Evolutionary conservation across 2,113 vertebrate species (phyloP), one percentile per base, ranked within the genome.

Genomic region (Sinosuthora webbiana): DNA sequence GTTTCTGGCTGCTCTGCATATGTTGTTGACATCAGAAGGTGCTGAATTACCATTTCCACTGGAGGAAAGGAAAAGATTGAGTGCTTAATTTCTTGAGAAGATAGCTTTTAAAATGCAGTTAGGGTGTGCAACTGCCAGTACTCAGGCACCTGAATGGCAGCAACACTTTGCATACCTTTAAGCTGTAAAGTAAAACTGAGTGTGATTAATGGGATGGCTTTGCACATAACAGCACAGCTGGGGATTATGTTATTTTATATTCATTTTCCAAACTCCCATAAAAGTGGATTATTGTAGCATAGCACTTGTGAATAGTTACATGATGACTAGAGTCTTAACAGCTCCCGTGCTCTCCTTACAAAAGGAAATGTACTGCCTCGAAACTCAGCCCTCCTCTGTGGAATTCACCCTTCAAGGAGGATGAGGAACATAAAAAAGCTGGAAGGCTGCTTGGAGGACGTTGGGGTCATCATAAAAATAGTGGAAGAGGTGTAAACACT

Each of bases 211-310:
- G 91, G 81, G 73, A 87, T 82, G 89, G 49, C 81, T 95, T 79
- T 89, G 78, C 87, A 87, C 77, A 71, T 82, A 95, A 95, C 83
- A 89, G 89, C 91, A 87, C 94, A 95, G 69, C 91, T 95, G 94
- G 87, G 77, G 84, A 87, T 96, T 95, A 39, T 84, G 89, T 84
- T 95, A 93, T 94, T 97, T 91, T 94, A 93, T 95, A 95, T 95
- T 94, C 94, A 89, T 74, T 89, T 96, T 95, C 89, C 81, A 84
- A 94, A 93, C 91, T 96, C 83, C 81, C 87, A 95, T 96, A 95
- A 95, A 97, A 97, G 91, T 85, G 67, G 93, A 94, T 95, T 89
- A 85, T 89, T 82, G 94, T 79, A 82, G 69, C 87, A 93, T 24
- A 84, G 91, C 89, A 91, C 83, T 93, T 84, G 65, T 93, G 93